Evolutionary conservation across 2,797 vertebrate species (phyloP).

Genomic region (Muscicapa striata): DNA sequence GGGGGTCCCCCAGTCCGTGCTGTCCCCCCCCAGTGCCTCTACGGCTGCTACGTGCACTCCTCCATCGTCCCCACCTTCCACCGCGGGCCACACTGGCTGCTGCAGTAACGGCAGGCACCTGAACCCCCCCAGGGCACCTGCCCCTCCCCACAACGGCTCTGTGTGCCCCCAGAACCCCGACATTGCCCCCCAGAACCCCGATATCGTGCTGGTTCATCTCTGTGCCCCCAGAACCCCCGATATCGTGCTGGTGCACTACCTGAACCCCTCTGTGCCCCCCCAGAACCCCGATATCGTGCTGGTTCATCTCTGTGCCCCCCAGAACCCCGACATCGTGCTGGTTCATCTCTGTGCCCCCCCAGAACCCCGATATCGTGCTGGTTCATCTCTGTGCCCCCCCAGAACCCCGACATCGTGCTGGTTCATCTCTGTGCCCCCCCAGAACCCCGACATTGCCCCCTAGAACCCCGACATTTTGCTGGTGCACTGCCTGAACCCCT

Average conservation of each 20-base stretch:
- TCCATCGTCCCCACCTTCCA: neutral
- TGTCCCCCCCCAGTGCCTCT: neutral
- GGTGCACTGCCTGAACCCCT: neutral
- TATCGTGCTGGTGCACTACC: neutral
- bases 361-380: too few species aligned
- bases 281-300: too few species aligned
- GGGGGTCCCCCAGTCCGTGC: fast-evolving
- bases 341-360: too few species aligned
- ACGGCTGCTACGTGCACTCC: neutral
- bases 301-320: too few species aligned
- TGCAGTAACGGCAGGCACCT: neutral
- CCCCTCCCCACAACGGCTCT: fast-evolving
- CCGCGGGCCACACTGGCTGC: constrained; percentile 8
- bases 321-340: too few species aligned
- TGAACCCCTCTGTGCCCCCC: neutral
- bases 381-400: too few species aligned
- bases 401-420: too few species aligned
- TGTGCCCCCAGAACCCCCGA: neutral
- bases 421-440: neutral
- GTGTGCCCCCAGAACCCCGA: neutral
- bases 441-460: too few species aligned
- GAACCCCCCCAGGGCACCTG: fast-evolving
- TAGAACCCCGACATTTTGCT: neutral
- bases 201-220: too few species aligned
- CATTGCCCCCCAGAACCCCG: neutral